Conservation (phyloP, 2,113 vertebrate species). For the Puma concolor region DNA sequence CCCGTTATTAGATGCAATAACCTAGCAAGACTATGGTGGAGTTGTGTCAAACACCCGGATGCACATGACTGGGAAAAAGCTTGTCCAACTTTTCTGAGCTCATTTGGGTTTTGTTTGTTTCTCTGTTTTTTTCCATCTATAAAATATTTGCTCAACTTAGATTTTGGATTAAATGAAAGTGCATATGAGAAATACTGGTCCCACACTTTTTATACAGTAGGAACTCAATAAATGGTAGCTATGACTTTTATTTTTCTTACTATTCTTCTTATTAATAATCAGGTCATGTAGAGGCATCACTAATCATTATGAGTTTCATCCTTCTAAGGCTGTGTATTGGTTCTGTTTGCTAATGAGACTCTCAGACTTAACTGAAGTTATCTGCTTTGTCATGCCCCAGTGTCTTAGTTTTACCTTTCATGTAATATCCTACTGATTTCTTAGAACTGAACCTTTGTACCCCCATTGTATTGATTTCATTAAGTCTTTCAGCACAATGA, state of each 20-base stretch:
- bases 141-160: not conserved
- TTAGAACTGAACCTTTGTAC: not conserved
- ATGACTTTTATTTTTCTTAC: not conserved
- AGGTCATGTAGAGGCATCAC: not conserved
- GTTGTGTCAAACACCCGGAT: not conserved
- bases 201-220: not conserved
- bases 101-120: not conserved
- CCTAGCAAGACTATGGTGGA: not conserved
- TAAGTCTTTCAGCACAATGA: not conserved
- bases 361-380: not conserved
- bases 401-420: slow-evolving; percentile 7
- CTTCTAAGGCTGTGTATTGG: slow-evolving; percentile 11
- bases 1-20: not conserved
- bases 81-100: not conserved
- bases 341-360: slow-evolving; percentile 34
- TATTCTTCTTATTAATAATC: not conserved
- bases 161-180: not conserved
- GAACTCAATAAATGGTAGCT: not conserved
- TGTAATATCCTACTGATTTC: not conserved
- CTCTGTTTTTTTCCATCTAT: not conserved
- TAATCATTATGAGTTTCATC: slow-evolving; percentile 27
- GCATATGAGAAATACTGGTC: not conserved
- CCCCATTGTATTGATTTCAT: not conserved
- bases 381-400: not conserved
- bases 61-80: not conserved